Percentiles rank a stretch among this genome's conserved stretches.
phyloP scores from a whole-genome alignment of 1,140 invertebrate species.

The Bactericera cockerelli region DNA sequence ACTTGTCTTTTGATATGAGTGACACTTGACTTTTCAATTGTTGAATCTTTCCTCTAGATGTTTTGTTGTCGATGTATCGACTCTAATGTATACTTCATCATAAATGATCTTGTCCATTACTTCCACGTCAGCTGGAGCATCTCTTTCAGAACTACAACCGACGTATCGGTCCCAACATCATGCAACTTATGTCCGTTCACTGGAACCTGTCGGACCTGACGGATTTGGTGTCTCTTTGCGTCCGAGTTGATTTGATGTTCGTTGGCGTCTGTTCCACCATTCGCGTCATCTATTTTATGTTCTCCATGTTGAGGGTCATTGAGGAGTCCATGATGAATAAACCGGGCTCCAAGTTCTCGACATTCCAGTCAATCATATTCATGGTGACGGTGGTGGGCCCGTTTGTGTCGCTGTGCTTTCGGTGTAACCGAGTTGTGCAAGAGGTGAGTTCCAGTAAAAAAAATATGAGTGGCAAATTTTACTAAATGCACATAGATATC shows the following conservation, averaged over 20 bases:
- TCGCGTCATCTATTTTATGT: slow-evolving; percentile 13
- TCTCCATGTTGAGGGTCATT: slow-evolving; percentile 4
- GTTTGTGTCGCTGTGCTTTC: slow-evolving; percentile 9
- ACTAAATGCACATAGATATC: too few relatives aligned
- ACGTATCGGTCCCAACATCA: neutral
- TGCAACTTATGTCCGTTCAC: neutral
- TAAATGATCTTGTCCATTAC: too few relatives aligned
- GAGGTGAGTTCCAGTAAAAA: slow-evolving; percentile 15
- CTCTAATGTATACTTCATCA: too few relatives aligned
- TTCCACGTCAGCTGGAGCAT: too few relatives aligned
- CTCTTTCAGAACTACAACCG: neutral
- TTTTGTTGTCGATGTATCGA: too few relatives aligned
- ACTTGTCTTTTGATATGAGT: too few relatives aligned
- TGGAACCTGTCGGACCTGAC: neutral
- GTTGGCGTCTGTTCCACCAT: slow-evolving; percentile 4
- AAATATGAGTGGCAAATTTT: too few relatives aligned
- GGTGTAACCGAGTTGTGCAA: slow-evolving; percentile 12
- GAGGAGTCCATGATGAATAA: neutral
- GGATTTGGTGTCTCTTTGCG: neutral
- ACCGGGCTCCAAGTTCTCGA: neutral
- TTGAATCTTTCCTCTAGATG: too few relatives aligned
- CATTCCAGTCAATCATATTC: slow-evolving; percentile 6
- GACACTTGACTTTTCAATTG: too few relatives aligned
- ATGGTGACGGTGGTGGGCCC: slow-evolving; percentile 8
- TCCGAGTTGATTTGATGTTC: slow-evolving; percentile 8